Conservation (phyloP, 1,140 invertebrate genomes). For the Physella acuta region DNA sequence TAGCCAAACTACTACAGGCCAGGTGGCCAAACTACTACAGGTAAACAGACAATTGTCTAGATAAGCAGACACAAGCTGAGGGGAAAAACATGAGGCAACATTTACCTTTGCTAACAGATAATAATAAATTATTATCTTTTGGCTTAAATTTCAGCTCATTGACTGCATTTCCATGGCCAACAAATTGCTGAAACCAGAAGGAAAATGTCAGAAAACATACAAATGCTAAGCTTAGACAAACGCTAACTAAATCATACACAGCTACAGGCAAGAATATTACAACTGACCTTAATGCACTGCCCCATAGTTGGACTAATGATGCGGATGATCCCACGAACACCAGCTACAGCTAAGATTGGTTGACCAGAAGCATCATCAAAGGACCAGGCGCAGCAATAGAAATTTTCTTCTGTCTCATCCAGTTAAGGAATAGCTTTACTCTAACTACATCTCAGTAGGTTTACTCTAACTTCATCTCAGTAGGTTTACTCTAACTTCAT, state of each 20-base stretch:
- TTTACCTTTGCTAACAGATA: constrained; percentile 83
- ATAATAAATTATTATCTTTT: constrained; percentile 79
- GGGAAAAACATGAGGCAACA: no score
- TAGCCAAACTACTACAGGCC: no score
- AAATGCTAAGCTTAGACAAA: no score
- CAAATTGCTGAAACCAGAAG: constrained; percentile 69
- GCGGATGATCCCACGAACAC: constrained; percentile 84
- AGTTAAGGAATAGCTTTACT: no score
- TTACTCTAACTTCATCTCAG: no score
- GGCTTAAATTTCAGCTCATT: constrained; percentile 95
- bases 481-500: no score
- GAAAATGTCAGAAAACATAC: not conserved
- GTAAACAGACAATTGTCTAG: no score
- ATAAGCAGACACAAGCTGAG: no score
- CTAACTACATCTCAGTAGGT: no score
- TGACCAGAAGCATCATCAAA: constrained; percentile 79
- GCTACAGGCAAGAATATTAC: not conserved
- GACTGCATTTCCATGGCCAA: constrained; percentile 85
- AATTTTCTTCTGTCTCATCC: constrained; percentile 82
- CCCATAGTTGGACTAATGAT: constrained; percentile 82
- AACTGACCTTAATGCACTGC: constrained; percentile 74
- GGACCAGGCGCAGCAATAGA: constrained; percentile 95
- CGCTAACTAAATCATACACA: not conserved
- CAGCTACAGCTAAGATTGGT: constrained; percentile 86
- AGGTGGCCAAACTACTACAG: no score